phyloP scores from a whole-genome alignment of 2,113 vertebrate genomes.

The Hemibagrus wyckioides region DNA sequence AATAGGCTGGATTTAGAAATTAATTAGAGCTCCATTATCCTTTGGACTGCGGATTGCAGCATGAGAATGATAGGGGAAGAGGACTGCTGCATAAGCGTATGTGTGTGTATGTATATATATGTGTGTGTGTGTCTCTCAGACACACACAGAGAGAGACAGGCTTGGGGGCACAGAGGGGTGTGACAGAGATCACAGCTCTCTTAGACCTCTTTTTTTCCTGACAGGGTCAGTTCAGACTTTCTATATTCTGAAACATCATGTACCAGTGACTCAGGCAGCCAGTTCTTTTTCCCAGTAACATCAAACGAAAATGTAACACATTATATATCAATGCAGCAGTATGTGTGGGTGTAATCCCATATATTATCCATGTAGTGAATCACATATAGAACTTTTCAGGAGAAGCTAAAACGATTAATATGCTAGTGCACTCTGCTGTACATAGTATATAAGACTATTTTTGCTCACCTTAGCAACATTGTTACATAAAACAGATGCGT shows the following conservation, averaged over 20 bases:
- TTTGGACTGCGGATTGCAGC: conserved; percentile 40
- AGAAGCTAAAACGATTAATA: neutral
- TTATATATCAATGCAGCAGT: neutral
- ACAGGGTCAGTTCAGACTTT: conserved; percentile 21
- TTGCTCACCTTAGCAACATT: neutral
- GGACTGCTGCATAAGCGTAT: conserved; percentile 1
- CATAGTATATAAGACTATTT: neutral
- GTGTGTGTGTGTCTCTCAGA: neutral
- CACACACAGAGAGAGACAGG: neutral
- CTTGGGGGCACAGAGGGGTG: conserved; percentile 1
- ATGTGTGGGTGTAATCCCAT: neutral
- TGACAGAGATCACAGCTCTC: conserved; percentile 19
- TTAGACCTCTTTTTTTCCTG: conserved; percentile 32
- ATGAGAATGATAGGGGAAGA: conserved; percentile 26
- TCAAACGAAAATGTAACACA: neutral
- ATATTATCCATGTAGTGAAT: neutral
- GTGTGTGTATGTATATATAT: neutral
- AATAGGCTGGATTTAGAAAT: conserved; percentile 62
- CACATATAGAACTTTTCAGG: neutral
- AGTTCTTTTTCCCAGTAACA: neutral
- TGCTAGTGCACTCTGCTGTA: neutral
- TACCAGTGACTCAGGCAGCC: neutral
- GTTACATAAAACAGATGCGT: neutral
- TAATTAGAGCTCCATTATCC: conserved; percentile 58
- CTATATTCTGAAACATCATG: neutral